Evolutionary conservation across 1,140 invertebrate genomes (phyloP).

Genomic region (Cryptotermes secundus): DNA sequence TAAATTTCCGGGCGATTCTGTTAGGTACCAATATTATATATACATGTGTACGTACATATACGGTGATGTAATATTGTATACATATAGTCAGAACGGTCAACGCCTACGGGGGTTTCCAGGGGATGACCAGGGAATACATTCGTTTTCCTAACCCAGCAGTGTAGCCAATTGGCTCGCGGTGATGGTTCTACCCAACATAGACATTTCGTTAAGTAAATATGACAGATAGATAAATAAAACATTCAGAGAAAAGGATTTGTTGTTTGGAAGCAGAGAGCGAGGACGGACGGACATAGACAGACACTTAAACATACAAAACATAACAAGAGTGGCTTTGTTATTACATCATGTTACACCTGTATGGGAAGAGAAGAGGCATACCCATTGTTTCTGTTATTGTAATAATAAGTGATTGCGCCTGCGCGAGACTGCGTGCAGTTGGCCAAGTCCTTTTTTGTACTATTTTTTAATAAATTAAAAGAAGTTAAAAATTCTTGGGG

Average conservation of each 20-base stretch:
- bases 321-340: background rate
- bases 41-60: background rate
- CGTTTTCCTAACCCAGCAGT: background rate
- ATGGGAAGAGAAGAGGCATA: background rate
- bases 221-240: slow-evolving; percentile 12
- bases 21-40: background rate
- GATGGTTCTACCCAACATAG: background rate
- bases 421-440: background rate
- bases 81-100: slow-evolving; percentile 4
- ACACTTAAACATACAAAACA: background rate
- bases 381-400: background rate
- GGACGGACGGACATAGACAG: background rate
- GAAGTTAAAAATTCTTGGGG: background rate
- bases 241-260: background rate
- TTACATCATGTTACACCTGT: background rate
- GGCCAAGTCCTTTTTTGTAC: background rate
- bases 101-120: slow-evolving; percentile 4
- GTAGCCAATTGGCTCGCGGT: background rate
- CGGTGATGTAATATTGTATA: background rate
- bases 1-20: slow-evolving; percentile 21
- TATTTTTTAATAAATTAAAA: slow-evolving; percentile 15
- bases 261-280: background rate
- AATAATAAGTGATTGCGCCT: background rate
- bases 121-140: background rate
- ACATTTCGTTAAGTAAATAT: slow-evolving; percentile 16